Base-by-base conservation (phyloP, 2,888 invertebrate species). In the Synanthedon andrenaeformis region DNA sequence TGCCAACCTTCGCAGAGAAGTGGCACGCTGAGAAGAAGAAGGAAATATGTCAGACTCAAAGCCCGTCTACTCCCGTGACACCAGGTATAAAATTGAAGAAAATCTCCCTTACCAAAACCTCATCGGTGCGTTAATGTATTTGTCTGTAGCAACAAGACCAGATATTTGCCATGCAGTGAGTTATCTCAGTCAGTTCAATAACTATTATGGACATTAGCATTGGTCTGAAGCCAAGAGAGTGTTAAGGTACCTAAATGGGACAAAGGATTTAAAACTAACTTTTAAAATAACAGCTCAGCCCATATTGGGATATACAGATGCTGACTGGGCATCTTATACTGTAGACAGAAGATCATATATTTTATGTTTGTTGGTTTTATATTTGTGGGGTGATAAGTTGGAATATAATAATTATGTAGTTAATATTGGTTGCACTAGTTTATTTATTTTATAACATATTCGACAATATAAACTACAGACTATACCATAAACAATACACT, bases 181-280 rank as follows among this genome's bases (percentile, higher is more conserved):
- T 49, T 53, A 48, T 5, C 52, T 63, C 0, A 61, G 59, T 13
- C 62, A 62, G 23, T 63, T 63, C 50, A 62, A 63, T 51, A 52
- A 57, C 3, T 56, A 53, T 51, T 52, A 52, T 54, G 11, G 6
- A 17, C 56, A 57, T 13, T 17, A 1, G 0, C 63, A 62, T 48
- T 63, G 63, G 58, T 61, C 60, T 42, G 56, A 58, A 6, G 62
- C 62, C 4, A 63, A 64, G 41, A 52, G 62, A 12, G 54, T 63
- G 1, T 17, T 63, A 6, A 42, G 61, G 4, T 65, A 62, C 56
- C 41, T 64, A 19, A 61, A 63, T 52, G 59, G 60, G 11, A 60
- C 63, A 6, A 45, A 52, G 13, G 41, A 60, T 13, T n/a, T 51
- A 3, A 23, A 42, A 1, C 3, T 55, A 5, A 42, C 23, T 13